Conservation (phyloP, 2,797 vertebrate genomes). For the Crenuchus spilurus region DNA sequence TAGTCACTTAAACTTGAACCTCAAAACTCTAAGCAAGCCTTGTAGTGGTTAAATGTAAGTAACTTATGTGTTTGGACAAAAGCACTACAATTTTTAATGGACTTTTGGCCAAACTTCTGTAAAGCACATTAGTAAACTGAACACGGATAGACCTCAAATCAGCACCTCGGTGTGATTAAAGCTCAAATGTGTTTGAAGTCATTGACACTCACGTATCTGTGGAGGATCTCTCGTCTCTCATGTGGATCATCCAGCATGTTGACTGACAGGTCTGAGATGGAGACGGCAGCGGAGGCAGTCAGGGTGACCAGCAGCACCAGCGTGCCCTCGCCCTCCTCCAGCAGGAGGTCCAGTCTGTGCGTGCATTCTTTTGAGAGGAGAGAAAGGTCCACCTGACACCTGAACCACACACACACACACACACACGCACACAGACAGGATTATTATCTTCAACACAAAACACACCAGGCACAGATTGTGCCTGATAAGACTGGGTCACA, state of each 20-base stretch:
- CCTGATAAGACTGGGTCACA: constrained; percentile 3
- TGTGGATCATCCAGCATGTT: constrained; percentile 89
- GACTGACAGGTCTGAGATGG: constrained; percentile 89
- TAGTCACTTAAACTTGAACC: too few species aligned
- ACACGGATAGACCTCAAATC: too few species aligned
- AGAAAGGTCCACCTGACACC: constrained; percentile 92
- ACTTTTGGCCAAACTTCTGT: too few species aligned
- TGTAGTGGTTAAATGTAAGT: too few species aligned
- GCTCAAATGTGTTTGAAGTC: background rate
- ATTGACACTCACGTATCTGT: constrained; percentile 88
- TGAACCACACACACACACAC: constrained; percentile 55
- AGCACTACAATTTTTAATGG: too few species aligned
- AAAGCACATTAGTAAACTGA: too few species aligned
- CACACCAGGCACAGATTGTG: background rate
- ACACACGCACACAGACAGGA: background rate
- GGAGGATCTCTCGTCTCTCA: constrained; percentile 86
- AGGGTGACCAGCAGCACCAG: constrained; percentile 93
- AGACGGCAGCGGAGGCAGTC: constrained; percentile 90
- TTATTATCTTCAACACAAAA: background rate
- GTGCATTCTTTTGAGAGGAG: constrained; percentile 91
- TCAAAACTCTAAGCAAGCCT: too few species aligned
- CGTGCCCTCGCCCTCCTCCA: constrained; percentile 90
- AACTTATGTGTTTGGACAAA: too few species aligned
- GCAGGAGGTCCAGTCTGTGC: constrained; percentile 86
- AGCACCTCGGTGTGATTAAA: too few species aligned